phyloP scores from a whole-genome alignment of 1,140 invertebrate genomes.

The Ceratina australensis region DNA sequence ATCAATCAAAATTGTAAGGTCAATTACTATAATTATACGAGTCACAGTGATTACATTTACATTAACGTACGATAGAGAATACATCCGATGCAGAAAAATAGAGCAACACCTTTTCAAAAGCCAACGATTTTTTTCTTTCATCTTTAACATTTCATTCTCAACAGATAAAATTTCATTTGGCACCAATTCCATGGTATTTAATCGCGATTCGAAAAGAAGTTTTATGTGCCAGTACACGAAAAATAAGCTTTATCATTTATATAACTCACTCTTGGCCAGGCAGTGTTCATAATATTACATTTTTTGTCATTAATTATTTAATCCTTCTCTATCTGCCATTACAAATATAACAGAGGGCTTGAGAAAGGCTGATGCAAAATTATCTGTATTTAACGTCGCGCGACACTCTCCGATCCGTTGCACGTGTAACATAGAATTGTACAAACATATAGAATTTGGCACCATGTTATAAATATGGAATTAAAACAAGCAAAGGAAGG shows the following conservation, averaged over 20 bases:
- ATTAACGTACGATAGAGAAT: conserved; percentile 12
- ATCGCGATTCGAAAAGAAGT: neutral
- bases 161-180: conserved; percentile 35
- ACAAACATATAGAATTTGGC: conserved; percentile 42
- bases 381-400: neutral
- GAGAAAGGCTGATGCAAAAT: conserved; percentile 19
- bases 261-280: conserved; percentile 26
- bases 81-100: conserved; percentile 23
- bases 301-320: neutral
- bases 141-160: neutral
- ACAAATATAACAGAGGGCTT: neutral
- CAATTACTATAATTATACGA: conserved; percentile 28
- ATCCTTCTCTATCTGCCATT: neutral
- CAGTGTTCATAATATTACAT: conserved; percentile 27
- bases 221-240: neutral
- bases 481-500: conserved; percentile 2
- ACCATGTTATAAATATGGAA: conserved; percentile 18
- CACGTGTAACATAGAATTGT: conserved; percentile 27
- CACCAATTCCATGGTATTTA: conserved; percentile 14
- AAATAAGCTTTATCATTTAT: neutral
- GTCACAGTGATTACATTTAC: conserved; percentile 3
- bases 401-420: conserved; percentile 5
- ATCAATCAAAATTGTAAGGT: conserved; percentile 30
- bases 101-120: neutral
- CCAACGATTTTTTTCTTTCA: conserved; percentile 10